A percentile compares a stretch with the other conserved stretches of the same genome.
phyloP scores from a whole-genome alignment of 1,140 invertebrate genomes.

The Coenobita brevimanus region DNA sequence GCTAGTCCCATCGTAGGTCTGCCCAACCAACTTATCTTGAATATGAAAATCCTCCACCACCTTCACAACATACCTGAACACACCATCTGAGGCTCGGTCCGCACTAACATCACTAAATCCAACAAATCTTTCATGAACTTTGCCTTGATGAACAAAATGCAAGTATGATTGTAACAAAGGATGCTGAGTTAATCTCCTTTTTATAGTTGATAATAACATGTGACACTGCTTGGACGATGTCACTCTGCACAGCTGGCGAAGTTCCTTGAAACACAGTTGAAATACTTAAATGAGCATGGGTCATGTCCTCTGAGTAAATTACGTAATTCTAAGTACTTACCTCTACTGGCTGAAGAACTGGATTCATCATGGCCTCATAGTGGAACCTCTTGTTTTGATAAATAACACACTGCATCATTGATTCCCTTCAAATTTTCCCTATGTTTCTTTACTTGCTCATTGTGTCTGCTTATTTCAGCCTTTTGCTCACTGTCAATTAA shows the following conservation, averaged over 20 bases:
- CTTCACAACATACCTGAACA: slow-evolving; percentile 7
- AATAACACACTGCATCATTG: slow-evolving; percentile 12
- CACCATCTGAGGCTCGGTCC: not conserved
- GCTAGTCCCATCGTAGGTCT: not conserved
- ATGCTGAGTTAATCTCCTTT: slow-evolving; percentile 17
- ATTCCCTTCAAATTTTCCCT: slow-evolving; percentile 16
- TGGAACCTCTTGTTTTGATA: slow-evolving; percentile 17
- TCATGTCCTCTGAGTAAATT: slow-evolving; percentile 20
- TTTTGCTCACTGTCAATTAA: slow-evolving; percentile 1
- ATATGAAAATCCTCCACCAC: not conserved
- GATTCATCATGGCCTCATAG: slow-evolving; percentile 23
- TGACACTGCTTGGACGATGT: too few relatives aligned
- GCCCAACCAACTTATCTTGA: not conserved
- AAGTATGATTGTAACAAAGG: slow-evolving; percentile 27
- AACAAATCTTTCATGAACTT: slow-evolving; percentile 37
- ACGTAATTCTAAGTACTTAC: slow-evolving; percentile 31
- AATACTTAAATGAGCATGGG: slow-evolving; percentile 15
- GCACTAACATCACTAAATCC: slow-evolving; percentile 10
- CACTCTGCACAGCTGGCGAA: slow-evolving; percentile 9
- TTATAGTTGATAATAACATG: slow-evolving; percentile 6
- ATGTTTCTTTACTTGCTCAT: slow-evolving; percentile 8
- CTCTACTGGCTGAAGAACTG: not conserved
- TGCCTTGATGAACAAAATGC: not conserved
- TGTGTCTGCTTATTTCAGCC: slow-evolving; percentile 19
- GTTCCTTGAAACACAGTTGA: slow-evolving; percentile 25